These are phyloP conservation scores for Sinocyclocheilus maitianheensis DNA, from an alignment of 2,113 vertebrate genomes.

Conservation along the genomic window DNA sequence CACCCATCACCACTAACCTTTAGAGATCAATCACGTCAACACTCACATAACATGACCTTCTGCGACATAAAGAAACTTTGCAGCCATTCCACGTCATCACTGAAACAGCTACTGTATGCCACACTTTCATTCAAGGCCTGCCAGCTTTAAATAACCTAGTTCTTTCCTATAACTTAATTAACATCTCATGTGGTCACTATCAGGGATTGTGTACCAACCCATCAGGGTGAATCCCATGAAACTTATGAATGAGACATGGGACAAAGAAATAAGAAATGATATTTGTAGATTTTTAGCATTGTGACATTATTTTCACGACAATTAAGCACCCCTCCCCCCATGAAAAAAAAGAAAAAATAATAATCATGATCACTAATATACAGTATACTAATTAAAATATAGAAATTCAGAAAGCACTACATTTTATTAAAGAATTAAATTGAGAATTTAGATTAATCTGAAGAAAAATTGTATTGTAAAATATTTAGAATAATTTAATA, in stretches of 20 bases:
- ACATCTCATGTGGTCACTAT: neutral
- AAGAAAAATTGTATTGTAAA: too few species aligned
- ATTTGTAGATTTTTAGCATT: neutral
- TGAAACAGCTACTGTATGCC: neutral
- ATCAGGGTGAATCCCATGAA: neutral
- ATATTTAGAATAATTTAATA: too few species aligned
- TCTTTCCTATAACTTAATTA: neutral
- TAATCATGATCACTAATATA: too few species aligned
- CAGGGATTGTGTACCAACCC: neutral
- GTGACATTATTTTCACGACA: neutral
- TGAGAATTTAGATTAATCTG: too few species aligned
- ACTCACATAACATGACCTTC: slow-evolving; percentile 18
- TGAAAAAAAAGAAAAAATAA: too few species aligned
- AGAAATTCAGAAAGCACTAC: neutral
- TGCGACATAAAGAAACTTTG: slow-evolving; percentile 11
- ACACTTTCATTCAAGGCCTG: slow-evolving; percentile 16
- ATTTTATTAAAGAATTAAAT: neutral
- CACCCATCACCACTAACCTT: slow-evolving; percentile 37
- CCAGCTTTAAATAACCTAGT: neutral
- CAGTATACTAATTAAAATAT: neutral
- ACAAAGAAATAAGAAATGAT: neutral
- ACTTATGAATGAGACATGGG: neutral
- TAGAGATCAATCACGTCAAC: slow-evolving; percentile 32
- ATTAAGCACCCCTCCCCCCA: too few species aligned
- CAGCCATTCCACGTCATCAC: neutral